Percentiles rank a stretch among this genome's conserved stretches.
phyloP scores from a whole-genome alignment of 2,888 invertebrate genomes.

The Scaptomyza parva region DNA sequence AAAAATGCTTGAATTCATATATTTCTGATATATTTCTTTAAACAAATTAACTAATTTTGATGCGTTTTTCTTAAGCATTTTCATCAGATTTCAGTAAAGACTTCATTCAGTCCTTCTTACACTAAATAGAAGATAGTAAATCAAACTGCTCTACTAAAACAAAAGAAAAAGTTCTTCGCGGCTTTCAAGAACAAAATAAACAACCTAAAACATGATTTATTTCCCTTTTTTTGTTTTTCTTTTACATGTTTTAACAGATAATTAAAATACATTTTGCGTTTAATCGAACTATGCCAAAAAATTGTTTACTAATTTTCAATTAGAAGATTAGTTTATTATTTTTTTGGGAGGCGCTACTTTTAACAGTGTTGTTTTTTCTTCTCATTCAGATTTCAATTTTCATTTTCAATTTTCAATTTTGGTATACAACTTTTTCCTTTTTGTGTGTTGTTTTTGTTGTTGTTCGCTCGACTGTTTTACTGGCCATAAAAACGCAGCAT shows the following conservation, averaged over 20 bases:
- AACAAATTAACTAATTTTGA: too few relatives aligned
- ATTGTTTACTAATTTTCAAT: slow-evolving; percentile 16
- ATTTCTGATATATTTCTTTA: too few relatives aligned
- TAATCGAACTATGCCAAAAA: not conserved
- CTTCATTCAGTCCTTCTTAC: too few relatives aligned
- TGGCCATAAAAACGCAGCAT: slow-evolving; percentile 65
- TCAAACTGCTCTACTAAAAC: too few relatives aligned
- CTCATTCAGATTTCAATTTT: slow-evolving; percentile 5
- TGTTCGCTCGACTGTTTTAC: slow-evolving; percentile 43
- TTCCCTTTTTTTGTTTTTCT: not conserved
- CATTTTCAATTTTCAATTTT: slow-evolving; percentile 13
- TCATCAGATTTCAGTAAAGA: too few relatives aligned
- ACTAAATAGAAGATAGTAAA: too few relatives aligned
- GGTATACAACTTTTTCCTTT: slow-evolving; percentile 13
- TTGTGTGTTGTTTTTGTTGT: too few relatives aligned
- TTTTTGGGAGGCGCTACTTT: slow-evolving; percentile 7
- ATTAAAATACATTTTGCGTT: not conserved
- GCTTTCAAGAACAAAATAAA: too few relatives aligned
- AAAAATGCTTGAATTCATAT: too few relatives aligned
- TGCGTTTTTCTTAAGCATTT: too few relatives aligned
- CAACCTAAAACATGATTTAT: too few relatives aligned
- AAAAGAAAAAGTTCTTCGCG: too few relatives aligned
- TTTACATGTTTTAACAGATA: not conserved
- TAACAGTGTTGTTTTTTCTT: slow-evolving; percentile 27
- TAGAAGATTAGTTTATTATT: slow-evolving; percentile 14